These are phyloP conservation scores for Apaloderma vittatum DNA, from an alignment of 2,113 vertebrate species.

Conservation along the genomic window DNA sequence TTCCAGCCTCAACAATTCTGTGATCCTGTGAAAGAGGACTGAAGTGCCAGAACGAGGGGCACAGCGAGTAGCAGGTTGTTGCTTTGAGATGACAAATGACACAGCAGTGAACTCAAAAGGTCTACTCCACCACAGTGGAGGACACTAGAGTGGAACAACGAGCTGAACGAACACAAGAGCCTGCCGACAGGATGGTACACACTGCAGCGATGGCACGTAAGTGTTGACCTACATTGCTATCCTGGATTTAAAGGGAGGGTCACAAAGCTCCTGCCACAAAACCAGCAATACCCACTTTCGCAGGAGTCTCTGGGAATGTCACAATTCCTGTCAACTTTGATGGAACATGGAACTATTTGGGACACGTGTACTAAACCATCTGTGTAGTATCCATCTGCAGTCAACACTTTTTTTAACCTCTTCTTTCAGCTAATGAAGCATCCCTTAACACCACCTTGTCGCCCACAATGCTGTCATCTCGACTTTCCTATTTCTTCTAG, in stretches of 20 bases:
- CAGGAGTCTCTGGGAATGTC: neutral
- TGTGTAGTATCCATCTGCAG: neutral
- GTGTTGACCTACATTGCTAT: neutral
- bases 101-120: neutral
- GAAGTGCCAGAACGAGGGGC: neutral
- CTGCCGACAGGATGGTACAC: neutral
- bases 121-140: neutral
- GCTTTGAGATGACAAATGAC: neutral
- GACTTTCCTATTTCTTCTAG: neutral
- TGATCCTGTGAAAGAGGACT: neutral
- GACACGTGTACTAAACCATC: neutral
- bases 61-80: neutral
- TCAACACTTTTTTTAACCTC: neutral
- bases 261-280: neutral
- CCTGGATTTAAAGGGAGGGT: neutral
- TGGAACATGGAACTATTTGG: neutral
- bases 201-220: accelerated
- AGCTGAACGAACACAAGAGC: neutral
- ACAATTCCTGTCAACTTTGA: neutral
- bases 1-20: too few species aligned
- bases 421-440: neutral
- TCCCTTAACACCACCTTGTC: neutral
- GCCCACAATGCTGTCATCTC: neutral
- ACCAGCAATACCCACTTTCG: neutral
- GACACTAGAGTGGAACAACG: neutral